Evolutionary conservation across 2,113 vertebrate genomes (phyloP).

Genomic region (Phrynosoma blainvillii): DNA sequence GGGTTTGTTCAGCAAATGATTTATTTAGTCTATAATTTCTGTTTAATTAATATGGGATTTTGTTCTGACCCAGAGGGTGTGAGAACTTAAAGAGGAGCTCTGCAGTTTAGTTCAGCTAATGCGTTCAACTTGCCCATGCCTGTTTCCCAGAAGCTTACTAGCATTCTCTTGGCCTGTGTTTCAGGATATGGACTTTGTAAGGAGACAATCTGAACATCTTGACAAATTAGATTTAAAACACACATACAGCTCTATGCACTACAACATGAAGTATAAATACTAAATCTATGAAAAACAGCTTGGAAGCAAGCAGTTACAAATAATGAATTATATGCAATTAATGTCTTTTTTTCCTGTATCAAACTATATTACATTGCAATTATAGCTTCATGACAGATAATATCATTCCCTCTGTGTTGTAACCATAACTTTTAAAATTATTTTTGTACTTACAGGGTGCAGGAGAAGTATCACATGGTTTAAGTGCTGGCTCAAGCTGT

Average conservation of each 20-base stretch:
- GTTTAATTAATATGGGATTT: slow-evolving; percentile 85
- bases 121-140: slow-evolving; percentile 68
- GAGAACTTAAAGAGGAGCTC: slow-evolving; percentile 71
- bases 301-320: not conserved
- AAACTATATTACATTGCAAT: not conserved
- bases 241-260: slow-evolving; percentile 34
- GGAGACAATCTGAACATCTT: slow-evolving; percentile 46
- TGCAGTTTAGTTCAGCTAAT: slow-evolving; percentile 60
- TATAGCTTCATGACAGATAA: not conserved
- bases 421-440: not conserved
- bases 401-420: not conserved
- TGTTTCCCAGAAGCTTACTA: slow-evolving; percentile 41
- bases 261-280: slow-evolving; percentile 38
- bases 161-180: slow-evolving; percentile 54
- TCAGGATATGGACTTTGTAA: slow-evolving; percentile 50
- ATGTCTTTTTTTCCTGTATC: not conserved
- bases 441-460: not conserved
- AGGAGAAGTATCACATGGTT: not conserved
- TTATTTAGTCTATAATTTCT: slow-evolving; percentile 81
- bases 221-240: slow-evolving; percentile 37
- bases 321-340: not conserved
- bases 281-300: not conserved
- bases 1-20: slow-evolving; percentile 73
- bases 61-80: slow-evolving; percentile 76
- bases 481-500: not conserved